phyloP scores from a whole-genome alignment of 2,113 vertebrate genomes.

The Suricata suricatta region DNA sequence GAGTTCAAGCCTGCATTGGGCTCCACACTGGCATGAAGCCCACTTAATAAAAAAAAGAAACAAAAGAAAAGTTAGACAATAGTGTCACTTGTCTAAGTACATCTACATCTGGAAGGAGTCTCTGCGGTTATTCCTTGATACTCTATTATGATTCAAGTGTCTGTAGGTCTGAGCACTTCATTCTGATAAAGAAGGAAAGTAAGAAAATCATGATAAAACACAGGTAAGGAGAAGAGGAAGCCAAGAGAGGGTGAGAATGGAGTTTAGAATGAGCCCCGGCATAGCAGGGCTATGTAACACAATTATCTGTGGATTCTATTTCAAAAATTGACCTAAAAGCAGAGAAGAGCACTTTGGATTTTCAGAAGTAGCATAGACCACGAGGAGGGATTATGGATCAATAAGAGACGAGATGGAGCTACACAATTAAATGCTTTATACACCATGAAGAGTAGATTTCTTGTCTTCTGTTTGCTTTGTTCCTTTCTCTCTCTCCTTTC shows the following conservation, averaged over 20 bases:
- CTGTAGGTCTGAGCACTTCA: not conserved
- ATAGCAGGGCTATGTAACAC: not conserved
- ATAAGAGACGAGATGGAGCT: not conserved
- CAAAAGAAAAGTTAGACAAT: not conserved
- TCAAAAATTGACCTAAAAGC: not conserved
- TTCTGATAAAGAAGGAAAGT: not conserved
- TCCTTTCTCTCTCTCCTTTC: not conserved
- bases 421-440: not conserved
- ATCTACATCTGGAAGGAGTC: not conserved
- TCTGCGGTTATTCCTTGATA: not conserved
- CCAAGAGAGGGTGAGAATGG: not conserved
- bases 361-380: not conserved
- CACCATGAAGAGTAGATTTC: not conserved
- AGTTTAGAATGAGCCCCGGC: not conserved
- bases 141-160: not conserved
- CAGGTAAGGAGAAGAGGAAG: not conserved
- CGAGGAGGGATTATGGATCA: not conserved
- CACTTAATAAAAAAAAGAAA: too few species aligned
- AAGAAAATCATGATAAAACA: not conserved
- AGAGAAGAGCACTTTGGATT: not conserved
- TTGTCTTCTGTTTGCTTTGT: not conserved
- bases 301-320: not conserved
- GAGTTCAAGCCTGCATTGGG: too few species aligned
- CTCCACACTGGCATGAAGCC: too few species aligned
- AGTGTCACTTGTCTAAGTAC: slow-evolving; percentile 17